Percentiles rank a stretch among this genome's conserved stretches.
Evolutionary conservation across 2,888 invertebrate species (phyloP).

Genomic region (Onthophagus sagittarius): DNA sequence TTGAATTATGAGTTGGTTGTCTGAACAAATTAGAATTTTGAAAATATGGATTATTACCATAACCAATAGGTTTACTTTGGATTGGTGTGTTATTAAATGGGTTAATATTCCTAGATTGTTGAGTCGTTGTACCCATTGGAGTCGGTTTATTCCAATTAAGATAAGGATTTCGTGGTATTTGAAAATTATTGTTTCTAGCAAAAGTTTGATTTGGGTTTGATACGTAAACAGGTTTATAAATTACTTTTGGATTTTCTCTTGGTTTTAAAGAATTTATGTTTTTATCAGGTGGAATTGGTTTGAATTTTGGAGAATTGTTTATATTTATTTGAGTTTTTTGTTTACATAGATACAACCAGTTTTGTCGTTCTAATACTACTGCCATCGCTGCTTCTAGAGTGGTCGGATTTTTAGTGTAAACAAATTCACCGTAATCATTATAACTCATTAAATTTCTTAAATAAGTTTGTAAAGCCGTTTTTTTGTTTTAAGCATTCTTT

Average conservation of each 20-base stretch:
- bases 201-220: background rate
- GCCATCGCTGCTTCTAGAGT: constrained; percentile 1
- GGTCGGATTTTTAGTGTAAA: background rate
- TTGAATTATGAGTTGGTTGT: no score
- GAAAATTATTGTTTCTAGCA: background rate
- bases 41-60: background rate
- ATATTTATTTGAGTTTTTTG: background rate
- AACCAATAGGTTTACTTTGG: background rate
- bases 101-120: no score
- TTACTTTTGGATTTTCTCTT: background rate
- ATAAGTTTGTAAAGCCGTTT: background rate
- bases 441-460: background rate
- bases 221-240: constrained; percentile 1
- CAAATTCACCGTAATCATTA: no score
- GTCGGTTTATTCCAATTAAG: no score
- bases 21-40: background rate
- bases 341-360: background rate
- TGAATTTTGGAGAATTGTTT: constrained; percentile 1
- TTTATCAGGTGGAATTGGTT: background rate
- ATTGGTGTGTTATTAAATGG: no score
- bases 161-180: background rate
- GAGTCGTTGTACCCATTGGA: no score
- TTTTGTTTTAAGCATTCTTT: background rate
- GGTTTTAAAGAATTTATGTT: background rate
- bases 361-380: background rate